phyloP scores from a whole-genome alignment of 1,140 invertebrate species.

The Drosophila tristis region DNA sequence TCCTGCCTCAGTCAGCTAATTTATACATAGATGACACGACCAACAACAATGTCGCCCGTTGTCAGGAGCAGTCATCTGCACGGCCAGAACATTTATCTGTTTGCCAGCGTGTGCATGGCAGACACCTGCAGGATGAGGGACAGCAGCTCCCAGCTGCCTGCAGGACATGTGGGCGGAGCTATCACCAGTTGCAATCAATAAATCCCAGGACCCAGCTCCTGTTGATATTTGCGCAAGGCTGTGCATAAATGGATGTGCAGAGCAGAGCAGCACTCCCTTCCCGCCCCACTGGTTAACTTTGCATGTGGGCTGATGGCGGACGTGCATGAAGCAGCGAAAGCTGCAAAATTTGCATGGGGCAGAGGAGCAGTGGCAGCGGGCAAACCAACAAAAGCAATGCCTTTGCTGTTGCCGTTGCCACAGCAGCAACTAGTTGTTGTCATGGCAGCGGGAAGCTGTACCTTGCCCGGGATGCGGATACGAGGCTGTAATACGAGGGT shows the following conservation, averaged over 20 bases:
- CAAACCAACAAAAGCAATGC: slow-evolving; percentile 47
- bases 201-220: slow-evolving; percentile 77
- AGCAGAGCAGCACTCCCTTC: slow-evolving; percentile 7
- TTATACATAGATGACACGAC: slow-evolving; percentile 60
- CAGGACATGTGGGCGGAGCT: slow-evolving; percentile 32
- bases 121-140: slow-evolving; percentile 32
- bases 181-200: slow-evolving; percentile 65
- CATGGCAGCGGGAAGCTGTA: slow-evolving; percentile 31
- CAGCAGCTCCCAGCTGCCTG: slow-evolving; percentile 8
- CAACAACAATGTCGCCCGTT: slow-evolving; percentile 49
- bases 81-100: slow-evolving; percentile 60
- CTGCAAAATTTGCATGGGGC: slow-evolving; percentile 55
- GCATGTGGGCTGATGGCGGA: slow-evolving; percentile 66
- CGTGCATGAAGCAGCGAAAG: slow-evolving; percentile 48
- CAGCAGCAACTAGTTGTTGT: slow-evolving; percentile 46
- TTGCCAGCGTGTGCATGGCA: slow-evolving; percentile 26
- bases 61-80: slow-evolving; percentile 42
- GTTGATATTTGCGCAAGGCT: slow-evolving; percentile 75
- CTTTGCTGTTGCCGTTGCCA: slow-evolving; percentile 9
- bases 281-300: slow-evolving; percentile 35
- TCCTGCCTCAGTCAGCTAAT: slow-evolving; percentile 52
- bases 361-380: slow-evolving; percentile 10
- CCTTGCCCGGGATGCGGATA: slow-evolving; percentile 21
- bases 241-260: slow-evolving; percentile 69
- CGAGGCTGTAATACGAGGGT: slow-evolving; percentile 24